Conservation (phyloP, 2,888 invertebrate species). For the Aleiodes leptofemur region DNA sequence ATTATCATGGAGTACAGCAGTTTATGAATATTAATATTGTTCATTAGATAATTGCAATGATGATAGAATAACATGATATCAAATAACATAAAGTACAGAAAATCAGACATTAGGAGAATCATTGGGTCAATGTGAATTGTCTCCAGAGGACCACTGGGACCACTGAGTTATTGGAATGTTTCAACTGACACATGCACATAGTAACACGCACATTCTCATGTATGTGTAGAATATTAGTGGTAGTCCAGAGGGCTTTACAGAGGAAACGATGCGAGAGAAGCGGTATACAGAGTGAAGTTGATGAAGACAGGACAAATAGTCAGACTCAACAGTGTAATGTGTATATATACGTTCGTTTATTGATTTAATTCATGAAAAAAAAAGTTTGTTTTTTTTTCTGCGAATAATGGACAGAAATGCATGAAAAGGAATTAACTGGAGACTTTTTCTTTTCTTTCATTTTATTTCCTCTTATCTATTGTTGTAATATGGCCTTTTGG, state of each 20-base stretch:
- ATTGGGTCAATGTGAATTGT: constrained; percentile 56
- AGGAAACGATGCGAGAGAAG: background rate
- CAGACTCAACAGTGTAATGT: background rate
- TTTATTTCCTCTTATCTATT: no score
- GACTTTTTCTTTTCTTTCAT: no score
- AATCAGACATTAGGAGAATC: constrained; percentile 51
- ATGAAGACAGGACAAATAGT: constrained; percentile 28
- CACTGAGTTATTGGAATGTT: constrained; percentile 14
- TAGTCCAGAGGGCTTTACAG: background rate
- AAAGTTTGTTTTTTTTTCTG: no score
- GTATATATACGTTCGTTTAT: no score
- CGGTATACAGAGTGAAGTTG: constrained; percentile 1
- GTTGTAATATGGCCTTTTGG: no score
- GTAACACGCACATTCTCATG: constrained; percentile 35
- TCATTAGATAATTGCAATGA: background rate
- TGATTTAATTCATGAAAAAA: no score
- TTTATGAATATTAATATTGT: background rate
- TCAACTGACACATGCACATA: constrained; percentile 34
- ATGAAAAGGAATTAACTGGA: no score
- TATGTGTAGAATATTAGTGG: constrained; percentile 45
- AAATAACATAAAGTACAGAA: constrained; percentile 12
- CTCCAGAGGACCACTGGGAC: constrained; percentile 20
- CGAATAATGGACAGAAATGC: no score
- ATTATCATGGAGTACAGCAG: background rate
- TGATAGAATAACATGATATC: constrained; percentile 19